Conservation (phyloP, 2,888 invertebrate genomes). For the Polia nebulosa region DNA sequence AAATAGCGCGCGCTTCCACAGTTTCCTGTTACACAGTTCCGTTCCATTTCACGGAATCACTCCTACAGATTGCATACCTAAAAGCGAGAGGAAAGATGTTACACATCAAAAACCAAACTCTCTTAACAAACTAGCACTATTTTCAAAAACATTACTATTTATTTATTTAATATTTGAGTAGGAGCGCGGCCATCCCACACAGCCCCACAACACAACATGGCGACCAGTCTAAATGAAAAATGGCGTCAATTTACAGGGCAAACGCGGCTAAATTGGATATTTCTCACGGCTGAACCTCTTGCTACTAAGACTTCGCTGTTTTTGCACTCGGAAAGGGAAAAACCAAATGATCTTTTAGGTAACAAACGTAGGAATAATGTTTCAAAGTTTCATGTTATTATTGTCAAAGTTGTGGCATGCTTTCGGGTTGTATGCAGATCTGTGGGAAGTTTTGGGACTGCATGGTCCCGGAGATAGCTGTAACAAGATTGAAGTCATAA, state of each 20-base stretch:
- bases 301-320: constrained; percentile 75
- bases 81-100: too few relatives aligned
- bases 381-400: constrained; percentile 34
- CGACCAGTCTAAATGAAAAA: constrained; percentile 84
- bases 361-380: constrained; percentile 48
- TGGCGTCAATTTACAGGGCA: constrained; percentile 88
- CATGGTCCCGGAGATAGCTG: not conserved
- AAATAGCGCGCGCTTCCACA: too few relatives aligned
- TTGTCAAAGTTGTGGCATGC: constrained; percentile 32
- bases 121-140: constrained; percentile 42
- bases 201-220: constrained; percentile 80
- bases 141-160: constrained; percentile 62
- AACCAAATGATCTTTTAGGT: constrained; percentile 59
- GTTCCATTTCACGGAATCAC: too few relatives aligned
- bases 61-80: too few relatives aligned
- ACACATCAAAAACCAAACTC: constrained; percentile 15
- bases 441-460: constrained; percentile 5
- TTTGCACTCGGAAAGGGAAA: constrained; percentile 67
- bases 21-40: too few relatives aligned
- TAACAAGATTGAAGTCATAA: constrained; percentile 4
- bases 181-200: constrained; percentile 43
- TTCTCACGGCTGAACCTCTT: constrained; percentile 83
- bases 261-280: constrained; percentile 89
- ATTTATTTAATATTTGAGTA: constrained; percentile 66
- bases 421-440: constrained; percentile 36